Evolutionary conservation across 2,113 vertebrate genomes (phyloP).

Genomic region (Tenebrosternarchus preto): DNA sequence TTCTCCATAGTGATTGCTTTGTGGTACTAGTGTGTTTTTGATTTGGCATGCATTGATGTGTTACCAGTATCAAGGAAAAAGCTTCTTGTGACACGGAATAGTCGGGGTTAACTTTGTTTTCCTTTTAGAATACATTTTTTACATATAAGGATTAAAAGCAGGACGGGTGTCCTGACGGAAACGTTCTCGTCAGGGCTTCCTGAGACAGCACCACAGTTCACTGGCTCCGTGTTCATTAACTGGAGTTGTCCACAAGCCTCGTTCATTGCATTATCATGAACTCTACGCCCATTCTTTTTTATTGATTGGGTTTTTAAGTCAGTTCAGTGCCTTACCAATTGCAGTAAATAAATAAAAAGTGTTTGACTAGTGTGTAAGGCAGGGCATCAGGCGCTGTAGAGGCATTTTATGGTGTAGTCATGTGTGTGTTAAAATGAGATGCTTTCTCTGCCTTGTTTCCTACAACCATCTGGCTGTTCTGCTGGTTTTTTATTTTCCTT

Average conservation of each 20-base stretch:
- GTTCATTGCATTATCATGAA: no score
- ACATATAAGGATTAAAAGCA: background rate
- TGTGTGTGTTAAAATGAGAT: background rate
- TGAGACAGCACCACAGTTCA: background rate
- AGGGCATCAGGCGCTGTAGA: background rate
- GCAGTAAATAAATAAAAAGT: background rate
- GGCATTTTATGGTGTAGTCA: no score
- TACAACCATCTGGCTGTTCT: background rate
- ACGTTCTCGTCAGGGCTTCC: background rate
- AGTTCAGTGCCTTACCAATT: no score
- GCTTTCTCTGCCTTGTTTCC: background rate
- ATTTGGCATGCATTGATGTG: constrained; percentile 43
- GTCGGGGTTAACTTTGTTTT: background rate
- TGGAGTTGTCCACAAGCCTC: no score
- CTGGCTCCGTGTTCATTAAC: background rate
- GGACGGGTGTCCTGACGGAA: background rate
- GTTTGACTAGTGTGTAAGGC: background rate
- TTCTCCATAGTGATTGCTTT: constrained; percentile 29
- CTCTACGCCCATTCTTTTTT: no score
- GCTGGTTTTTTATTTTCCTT: no score
- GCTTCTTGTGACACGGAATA: background rate
- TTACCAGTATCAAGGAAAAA: constrained; percentile 9
- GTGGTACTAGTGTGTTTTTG: constrained; percentile 32
- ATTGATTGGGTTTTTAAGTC: no score
- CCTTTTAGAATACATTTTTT: background rate